phyloP scores from a whole-genome alignment of 2,113 vertebrate species.

The Grallaria varia region DNA sequence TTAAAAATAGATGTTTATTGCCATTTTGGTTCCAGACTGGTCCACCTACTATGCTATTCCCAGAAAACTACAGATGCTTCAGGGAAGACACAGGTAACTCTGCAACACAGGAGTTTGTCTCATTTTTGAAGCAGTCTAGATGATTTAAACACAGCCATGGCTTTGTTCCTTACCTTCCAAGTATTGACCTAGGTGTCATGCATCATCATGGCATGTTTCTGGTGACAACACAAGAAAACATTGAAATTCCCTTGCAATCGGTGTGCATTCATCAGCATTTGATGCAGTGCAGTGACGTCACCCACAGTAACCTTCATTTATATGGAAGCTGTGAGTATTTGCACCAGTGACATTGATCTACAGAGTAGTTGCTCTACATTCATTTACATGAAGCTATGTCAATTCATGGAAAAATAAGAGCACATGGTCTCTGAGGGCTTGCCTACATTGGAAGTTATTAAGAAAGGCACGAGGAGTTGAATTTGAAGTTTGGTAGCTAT shows the following conservation, averaged over 20 bases:
- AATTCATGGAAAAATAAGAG: not conserved
- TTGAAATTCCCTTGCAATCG: not conserved
- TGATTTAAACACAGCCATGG: rapidly evolving
- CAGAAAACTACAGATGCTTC: not conserved
- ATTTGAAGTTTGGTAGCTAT: not conserved
- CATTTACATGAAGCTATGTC: not conserved
- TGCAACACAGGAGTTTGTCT: not conserved
- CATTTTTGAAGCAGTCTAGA: not conserved
- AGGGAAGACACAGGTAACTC: not conserved
- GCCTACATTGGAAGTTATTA: not conserved
- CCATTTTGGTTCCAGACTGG: not conserved
- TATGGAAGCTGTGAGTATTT: not conserved
- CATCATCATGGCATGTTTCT: not conserved
- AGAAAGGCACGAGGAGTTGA: not conserved
- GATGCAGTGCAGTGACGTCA: not conserved
- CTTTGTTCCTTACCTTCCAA: not conserved
- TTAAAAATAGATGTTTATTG: not conserved
- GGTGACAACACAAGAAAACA: not conserved
- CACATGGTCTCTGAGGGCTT: not conserved
- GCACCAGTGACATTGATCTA: not conserved
- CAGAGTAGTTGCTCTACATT: not conserved
- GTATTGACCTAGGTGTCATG: not conserved
- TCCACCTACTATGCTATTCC: not conserved
- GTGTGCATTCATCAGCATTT: not conserved
- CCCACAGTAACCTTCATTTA: not conserved